Base-by-base conservation (phyloP, 2,888 invertebrate species). In the Orchesella flavescens region DNA sequence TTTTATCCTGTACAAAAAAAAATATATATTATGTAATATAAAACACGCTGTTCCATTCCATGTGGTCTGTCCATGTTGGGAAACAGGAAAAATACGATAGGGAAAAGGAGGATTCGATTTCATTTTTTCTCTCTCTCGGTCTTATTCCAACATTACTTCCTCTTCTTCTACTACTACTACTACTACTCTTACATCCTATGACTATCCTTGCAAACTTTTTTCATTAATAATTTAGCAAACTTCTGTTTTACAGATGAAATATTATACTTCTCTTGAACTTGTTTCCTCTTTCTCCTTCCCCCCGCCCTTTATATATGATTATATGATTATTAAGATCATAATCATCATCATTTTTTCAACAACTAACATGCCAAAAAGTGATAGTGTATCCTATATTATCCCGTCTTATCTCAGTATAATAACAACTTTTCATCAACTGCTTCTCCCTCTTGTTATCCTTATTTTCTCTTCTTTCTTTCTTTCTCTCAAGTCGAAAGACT, bases 161-260 rank as follows among this genome's bases (percentile, higher is more conserved):
- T 46, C n/a, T 53, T 53, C n/a, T 10, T 53, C 53, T 24, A 23
- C 15, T 24, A 23, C 23, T 63, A 3, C 24, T 63, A 53, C 2
- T 53, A 53, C 4, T 13, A 10, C 46, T 13, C 13, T 46, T 13
- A 10, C 46, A 46, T 46, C 46, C 46, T 46, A 46, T 10, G 9
- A 13, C 46, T 46, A 10, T 46, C 55, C n/a, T 2, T 66, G 44
- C 3, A 77, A 77, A 77, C 69, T 76, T 77, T 74, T 69, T 77
- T 77, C 77, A 77, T 77, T 77, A 77, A 77, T 77, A 77, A 69
- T 69, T 77, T 61, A 77, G 77, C 69, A 69, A 77, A 77, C 77
- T 77, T 77, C 77, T 57, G 69, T 77, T 69, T 77, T 66, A 77
- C 77, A 77, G 59, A 77, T 77, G 77, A 77, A 77, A 77, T 77